Percentiles rank a stretch among this genome's conserved stretches.
Evolutionary conservation across 2,113 vertebrate genomes (phyloP).

Genomic region (Burhinus oedicnemus): DNA sequence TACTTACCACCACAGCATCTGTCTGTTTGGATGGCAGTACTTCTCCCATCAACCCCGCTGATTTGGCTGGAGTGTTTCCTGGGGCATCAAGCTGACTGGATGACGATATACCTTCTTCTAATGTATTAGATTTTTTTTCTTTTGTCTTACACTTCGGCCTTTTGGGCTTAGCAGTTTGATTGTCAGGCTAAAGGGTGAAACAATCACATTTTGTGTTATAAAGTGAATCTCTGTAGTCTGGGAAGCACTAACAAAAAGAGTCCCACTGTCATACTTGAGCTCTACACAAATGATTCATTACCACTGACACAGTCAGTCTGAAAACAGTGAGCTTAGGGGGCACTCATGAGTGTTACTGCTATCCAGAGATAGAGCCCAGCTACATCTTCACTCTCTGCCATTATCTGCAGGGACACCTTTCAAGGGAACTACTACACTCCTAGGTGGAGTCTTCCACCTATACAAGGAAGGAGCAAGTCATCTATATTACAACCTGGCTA

Average conservation of each 20-base stretch:
- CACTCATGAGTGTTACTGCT: neutral
- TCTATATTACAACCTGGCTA: neutral
- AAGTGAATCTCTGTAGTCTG: neutral
- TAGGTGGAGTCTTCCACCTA: neutral
- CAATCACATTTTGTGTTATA: neutral
- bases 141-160: neutral
- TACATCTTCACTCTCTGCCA: neutral
- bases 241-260: neutral
- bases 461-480: neutral
- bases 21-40: neutral
- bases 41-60: neutral
- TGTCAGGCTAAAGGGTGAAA: neutral
- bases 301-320: neutral
- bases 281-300: neutral
- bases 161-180: neutral
- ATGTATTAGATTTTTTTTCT: neutral
- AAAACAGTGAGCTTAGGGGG: neutral
- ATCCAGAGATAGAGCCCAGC: neutral
- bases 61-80: neutral
- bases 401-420: neutral
- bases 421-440: neutral
- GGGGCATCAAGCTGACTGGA: neutral
- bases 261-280: neutral
- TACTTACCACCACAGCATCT: conserved; percentile 19
- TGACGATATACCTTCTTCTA: neutral